A percentile compares a stretch with the other conserved stretches of the same genome.
Conservation (phyloP, 2,888 invertebrate species). For the Ectemnius cavifrons region DNA sequence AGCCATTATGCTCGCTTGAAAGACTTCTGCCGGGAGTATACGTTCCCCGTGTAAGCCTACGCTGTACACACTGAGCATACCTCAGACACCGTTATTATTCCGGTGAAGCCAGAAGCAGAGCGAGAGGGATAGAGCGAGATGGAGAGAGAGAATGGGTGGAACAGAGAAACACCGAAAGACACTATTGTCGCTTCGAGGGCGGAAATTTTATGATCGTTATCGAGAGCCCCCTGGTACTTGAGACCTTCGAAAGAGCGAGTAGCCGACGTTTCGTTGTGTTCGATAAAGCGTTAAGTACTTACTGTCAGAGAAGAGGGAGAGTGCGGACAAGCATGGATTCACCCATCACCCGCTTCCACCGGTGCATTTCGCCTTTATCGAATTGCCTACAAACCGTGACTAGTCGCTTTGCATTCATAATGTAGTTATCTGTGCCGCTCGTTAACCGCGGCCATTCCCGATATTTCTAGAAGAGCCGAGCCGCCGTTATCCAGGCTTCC, state of each 20-base stretch:
- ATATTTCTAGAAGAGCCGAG: not conserved
- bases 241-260: constrained; percentile 49
- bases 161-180: constrained; percentile 26
- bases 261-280: constrained; percentile 43
- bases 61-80: constrained; percentile 29
- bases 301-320: constrained; percentile 15
- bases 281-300: constrained; percentile 47
- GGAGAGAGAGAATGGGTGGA: not conserved
- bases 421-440: constrained; percentile 22
- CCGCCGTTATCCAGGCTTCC: too few relatives aligned
- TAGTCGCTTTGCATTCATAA: constrained; percentile 22
- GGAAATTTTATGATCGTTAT: constrained; percentile 63
- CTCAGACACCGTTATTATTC: constrained; percentile 57
- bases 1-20: constrained; percentile 61
- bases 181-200: constrained; percentile 59
- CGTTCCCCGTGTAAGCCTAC: constrained; percentile 30
- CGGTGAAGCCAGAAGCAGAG: constrained; percentile 22
- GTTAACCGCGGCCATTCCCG: constrained; percentile 19
- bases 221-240: constrained; percentile 38
- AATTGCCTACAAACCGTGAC: constrained; percentile 24
- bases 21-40: constrained; percentile 47
- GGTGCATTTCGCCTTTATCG: constrained; percentile 28
- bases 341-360: constrained; percentile 19
- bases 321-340: constrained; percentile 24
- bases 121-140: constrained; percentile 5